Evolutionary conservation across 2,888 invertebrate species (phyloP).

Genomic region (Periphyllus acericola): DNA sequence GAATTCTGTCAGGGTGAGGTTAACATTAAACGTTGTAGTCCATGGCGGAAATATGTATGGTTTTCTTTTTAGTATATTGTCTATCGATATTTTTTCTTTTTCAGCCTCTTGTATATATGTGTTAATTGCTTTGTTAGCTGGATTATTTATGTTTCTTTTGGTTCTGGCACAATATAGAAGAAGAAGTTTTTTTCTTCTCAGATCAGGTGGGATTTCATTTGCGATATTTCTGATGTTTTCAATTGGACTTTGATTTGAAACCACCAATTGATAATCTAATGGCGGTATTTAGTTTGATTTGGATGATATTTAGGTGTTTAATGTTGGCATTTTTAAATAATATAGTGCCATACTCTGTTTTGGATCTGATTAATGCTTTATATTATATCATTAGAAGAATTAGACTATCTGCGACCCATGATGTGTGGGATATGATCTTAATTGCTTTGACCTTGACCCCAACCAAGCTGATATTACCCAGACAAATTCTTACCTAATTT

Average conservation of each 20-base stretch:
- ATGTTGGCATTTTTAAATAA: background rate
- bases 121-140: background rate
- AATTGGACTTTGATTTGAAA: background rate
- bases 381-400: conserved; percentile 6
- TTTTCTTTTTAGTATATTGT: too few species aligned
- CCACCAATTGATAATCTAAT: background rate
- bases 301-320: background rate
- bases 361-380: conserved; percentile 30
- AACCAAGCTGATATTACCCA: too few species aligned
- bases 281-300: background rate
- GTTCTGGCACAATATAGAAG: background rate
- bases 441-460: conserved; percentile 45
- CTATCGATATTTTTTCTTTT: too few species aligned
- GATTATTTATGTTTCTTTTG: background rate
- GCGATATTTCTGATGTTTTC: conserved; percentile 15
- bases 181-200: conserved; percentile 1
- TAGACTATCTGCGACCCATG: conserved; percentile 1
- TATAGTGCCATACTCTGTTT: conserved; percentile 39
- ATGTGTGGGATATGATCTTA: conserved; percentile 20
- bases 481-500: too few species aligned
- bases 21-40: too few species aligned
- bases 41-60: too few species aligned
- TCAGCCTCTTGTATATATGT: background rate
- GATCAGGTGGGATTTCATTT: background rate
- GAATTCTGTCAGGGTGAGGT: too few species aligned